phyloP scores from a whole-genome alignment of 2,113 vertebrate genomes.

The Paradoxurus hermaphroditus region DNA sequence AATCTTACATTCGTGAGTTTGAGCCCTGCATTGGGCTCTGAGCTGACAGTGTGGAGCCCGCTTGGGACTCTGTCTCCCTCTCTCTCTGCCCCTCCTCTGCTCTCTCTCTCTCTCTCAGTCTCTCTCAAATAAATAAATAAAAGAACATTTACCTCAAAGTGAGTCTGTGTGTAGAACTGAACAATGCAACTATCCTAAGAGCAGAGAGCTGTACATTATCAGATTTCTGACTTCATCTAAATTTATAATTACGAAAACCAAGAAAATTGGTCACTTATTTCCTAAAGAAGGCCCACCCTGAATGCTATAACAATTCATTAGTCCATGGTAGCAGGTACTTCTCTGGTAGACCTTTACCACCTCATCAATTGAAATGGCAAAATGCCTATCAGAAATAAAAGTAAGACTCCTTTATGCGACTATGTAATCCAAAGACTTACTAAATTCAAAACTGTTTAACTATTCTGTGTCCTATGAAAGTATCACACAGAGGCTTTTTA shows the following conservation, averaged over 20 bases:
- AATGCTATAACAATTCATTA: neutral
- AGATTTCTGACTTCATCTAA: neutral
- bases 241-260: conserved; percentile 13
- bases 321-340: neutral
- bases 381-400: conserved; percentile 2
- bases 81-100: no score
- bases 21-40: no score
- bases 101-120: no score
- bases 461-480: conserved; percentile 28
- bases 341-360: neutral
- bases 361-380: neutral
- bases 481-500: neutral
- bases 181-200: neutral
- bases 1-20: no score
- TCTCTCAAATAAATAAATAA: neutral
- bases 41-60: no score
- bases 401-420: neutral
- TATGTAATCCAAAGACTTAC: neutral
- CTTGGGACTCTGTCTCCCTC: no score
- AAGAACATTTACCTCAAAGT: neutral
- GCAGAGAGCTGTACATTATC: neutral
- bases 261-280: neutral
- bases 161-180: neutral
- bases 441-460: neutral
- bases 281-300: neutral